phyloP scores from a whole-genome alignment of 2,888 invertebrate species.

The Reticulitermes lucifugus region DNA sequence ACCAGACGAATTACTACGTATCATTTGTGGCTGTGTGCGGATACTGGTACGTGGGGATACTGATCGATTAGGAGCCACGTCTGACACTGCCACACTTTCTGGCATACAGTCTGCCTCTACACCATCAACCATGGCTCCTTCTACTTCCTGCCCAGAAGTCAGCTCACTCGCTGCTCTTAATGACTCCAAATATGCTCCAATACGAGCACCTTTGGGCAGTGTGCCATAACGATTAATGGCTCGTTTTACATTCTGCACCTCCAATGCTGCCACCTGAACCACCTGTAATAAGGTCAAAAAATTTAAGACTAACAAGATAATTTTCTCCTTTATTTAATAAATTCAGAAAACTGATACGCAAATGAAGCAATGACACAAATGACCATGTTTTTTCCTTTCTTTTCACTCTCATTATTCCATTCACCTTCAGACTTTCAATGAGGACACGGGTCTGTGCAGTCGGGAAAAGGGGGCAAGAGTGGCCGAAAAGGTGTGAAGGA shows the following conservation, averaged over 20 bases:
- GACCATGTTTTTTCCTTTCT: too few relatives aligned
- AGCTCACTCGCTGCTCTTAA: slow-evolving; percentile 80
- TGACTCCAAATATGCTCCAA: slow-evolving; percentile 96
- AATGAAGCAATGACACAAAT: too few relatives aligned
- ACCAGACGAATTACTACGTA: slow-evolving; percentile 88
- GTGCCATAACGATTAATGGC: slow-evolving; percentile 97
- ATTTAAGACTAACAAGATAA: too few relatives aligned
- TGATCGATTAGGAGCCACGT: slow-evolving; percentile 64
- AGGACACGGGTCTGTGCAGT: too few relatives aligned
- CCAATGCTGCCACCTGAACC: slow-evolving; percentile 90
- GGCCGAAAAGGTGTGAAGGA: too few relatives aligned
- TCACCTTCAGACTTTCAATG: too few relatives aligned
- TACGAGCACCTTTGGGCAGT: slow-evolving; percentile 94
- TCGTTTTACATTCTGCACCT: slow-evolving; percentile 94
- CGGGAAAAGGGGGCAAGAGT: too few relatives aligned
- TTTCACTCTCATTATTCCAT: too few relatives aligned
- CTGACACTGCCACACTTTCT: slow-evolving; percentile 61
- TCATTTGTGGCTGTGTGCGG: slow-evolving; percentile 82
- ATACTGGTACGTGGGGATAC: slow-evolving; percentile 75
- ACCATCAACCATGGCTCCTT: slow-evolving; percentile 47
- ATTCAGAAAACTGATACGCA: too few relatives aligned
- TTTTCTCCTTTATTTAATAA: too few relatives aligned
- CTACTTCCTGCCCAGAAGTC: slow-evolving; percentile 59
- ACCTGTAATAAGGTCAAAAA: slow-evolving; percentile 60
- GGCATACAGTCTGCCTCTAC: slow-evolving; percentile 57